Evolutionary conservation across 2,797 vertebrate species (phyloP).

Genomic region (Sciurus vulgaris): DNA sequence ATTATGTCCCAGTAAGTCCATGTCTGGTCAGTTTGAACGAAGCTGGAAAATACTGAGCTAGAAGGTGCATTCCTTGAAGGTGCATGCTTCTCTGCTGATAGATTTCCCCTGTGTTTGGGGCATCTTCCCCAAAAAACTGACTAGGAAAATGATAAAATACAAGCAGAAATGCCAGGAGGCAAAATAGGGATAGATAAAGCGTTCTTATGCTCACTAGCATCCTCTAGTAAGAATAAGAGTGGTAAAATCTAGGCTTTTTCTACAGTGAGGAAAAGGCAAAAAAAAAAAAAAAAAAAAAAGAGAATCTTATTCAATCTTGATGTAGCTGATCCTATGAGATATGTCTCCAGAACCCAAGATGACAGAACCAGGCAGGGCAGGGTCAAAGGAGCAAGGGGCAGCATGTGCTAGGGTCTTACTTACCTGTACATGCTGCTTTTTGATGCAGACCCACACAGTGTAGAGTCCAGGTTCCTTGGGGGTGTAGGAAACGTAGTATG

Average conservation of each 20-base stretch:
- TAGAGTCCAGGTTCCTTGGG: conserved; percentile 91
- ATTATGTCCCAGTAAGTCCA: neutral
- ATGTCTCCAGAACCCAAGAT: neutral
- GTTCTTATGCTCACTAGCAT: neutral
- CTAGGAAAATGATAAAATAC: neutral
- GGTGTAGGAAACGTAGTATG: conserved; percentile 92
- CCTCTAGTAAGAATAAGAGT: neutral
- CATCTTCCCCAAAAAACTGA: neutral
- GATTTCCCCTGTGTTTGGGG: neutral
- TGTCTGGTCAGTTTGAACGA: neutral
- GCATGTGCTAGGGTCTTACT: neutral
- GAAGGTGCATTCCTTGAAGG: neutral
- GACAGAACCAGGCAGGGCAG: neutral
- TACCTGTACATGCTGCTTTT: conserved; percentile 94
- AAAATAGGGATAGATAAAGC: neutral
- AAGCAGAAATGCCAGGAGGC: neutral
- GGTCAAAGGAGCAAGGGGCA: neutral
- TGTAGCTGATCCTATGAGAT: neutral
- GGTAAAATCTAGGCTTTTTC: neutral
- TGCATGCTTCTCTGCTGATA: neutral
- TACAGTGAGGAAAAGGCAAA: neutral
- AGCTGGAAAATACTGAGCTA: neutral
- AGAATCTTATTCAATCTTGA: neutral
- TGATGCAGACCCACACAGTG: conserved; percentile 91
- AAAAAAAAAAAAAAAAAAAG: neutral